These are phyloP conservation scores for Donacobius atricapilla DNA, from an alignment of 2,113 vertebrate species.

Conservation along the genomic window DNA sequence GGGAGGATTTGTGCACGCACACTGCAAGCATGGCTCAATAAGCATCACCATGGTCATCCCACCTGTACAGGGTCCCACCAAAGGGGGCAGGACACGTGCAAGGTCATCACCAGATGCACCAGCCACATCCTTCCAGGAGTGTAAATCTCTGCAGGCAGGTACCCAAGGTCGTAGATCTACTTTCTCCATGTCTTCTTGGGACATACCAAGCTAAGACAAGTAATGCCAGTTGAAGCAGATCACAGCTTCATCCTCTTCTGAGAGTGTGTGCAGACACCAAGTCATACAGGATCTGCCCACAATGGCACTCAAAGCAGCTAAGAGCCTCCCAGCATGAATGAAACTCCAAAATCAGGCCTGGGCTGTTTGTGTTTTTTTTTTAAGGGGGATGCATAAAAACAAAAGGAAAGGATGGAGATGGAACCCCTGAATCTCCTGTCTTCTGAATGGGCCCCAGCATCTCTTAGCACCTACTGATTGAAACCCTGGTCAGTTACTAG, in stretches of 20 bases:
- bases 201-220: background rate
- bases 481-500: background rate
- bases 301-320: background rate
- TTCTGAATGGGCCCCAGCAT: background rate
- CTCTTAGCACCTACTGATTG: accelerated
- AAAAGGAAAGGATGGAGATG: background rate
- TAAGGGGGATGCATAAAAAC: background rate
- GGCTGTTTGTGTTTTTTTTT: background rate
- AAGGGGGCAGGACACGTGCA: accelerated
- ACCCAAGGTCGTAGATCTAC: background rate
- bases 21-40: accelerated
- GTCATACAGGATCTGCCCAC: background rate
- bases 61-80: accelerated
- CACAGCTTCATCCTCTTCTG: background rate
- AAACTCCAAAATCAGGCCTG: background rate
- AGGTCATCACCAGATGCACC: background rate
- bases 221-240: background rate
- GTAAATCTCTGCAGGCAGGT: background rate
- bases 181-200: background rate
- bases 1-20: background rate
- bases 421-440: background rate
- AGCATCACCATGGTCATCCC: accelerated
- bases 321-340: background rate
- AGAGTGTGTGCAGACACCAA: background rate
- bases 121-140: background rate